Conservation (phyloP, 53 echinoderm and acorn worm species). For the Echinarachnius parma region DNA sequence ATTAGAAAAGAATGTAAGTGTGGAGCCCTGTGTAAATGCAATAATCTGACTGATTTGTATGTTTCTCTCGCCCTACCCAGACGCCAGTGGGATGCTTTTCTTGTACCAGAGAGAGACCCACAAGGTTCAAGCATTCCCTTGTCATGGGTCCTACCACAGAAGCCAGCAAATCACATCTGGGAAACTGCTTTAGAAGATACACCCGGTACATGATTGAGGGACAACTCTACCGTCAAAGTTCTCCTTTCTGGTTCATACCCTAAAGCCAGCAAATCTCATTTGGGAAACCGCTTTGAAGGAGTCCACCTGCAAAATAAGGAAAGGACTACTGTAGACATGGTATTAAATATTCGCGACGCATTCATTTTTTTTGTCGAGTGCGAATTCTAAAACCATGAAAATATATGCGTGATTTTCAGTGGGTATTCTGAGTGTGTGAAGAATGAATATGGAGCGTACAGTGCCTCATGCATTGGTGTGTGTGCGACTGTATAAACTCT, state of each 20-base stretch:
- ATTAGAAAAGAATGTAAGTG: too few relatives aligned
- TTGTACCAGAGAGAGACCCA: constrained; percentile 55
- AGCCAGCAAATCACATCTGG: constrained; percentile 62
- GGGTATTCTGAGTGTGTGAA: too few relatives aligned
- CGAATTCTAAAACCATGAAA: too few relatives aligned
- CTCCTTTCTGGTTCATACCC: background rate
- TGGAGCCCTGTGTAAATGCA: too few relatives aligned
- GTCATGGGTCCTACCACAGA: constrained; percentile 63
- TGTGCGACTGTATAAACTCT: too few relatives aligned
- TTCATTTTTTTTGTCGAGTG: too few relatives aligned
- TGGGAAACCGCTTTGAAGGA: background rate
- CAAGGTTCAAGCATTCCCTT: constrained; percentile 58
- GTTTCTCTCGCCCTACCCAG: constrained; percentile 16
- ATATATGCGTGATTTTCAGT: too few relatives aligned
- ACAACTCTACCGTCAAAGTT: background rate
- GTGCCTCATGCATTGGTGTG: too few relatives aligned
- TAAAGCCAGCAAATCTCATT: background rate
- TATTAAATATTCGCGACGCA: too few relatives aligned
- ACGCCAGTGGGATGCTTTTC: constrained; percentile 68
- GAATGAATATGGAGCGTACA: too few relatives aligned
- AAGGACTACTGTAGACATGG: too few relatives aligned
- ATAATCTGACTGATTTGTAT: background rate
- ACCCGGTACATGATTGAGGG: constrained; percentile 13
- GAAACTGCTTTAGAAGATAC: constrained; percentile 41
- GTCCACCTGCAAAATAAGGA: background rate